A percentile compares a stretch with the other conserved stretches of the same genome.
Evolutionary conservation across 2,888 invertebrate genomes (phyloP).

Genomic region (Leucoma salicis): DNA sequence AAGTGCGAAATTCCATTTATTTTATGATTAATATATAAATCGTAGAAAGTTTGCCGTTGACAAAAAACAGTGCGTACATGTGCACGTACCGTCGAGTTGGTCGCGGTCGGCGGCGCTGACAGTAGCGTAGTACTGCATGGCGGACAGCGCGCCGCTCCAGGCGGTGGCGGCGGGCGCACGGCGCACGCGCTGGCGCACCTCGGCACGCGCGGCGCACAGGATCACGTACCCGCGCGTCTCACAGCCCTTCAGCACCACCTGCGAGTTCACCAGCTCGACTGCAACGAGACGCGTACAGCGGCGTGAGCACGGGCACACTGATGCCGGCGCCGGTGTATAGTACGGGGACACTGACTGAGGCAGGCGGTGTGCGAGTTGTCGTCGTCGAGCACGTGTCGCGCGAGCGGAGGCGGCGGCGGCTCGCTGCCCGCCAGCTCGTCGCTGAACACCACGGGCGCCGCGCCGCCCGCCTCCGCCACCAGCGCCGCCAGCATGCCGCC

Average conservation of each 20-base stretch:
- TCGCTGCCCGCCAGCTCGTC: constrained; percentile 90
- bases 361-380: constrained; percentile 97
- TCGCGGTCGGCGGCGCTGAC: constrained; percentile 88
- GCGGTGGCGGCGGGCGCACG: constrained; percentile 93
- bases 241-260: constrained; percentile 96
- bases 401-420: constrained; percentile 78
- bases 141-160: constrained; percentile 94
- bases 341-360: constrained; percentile 85
- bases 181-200: constrained; percentile 94
- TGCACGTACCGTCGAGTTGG: constrained; percentile 48
- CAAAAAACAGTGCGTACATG: no score
- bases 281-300: constrained; percentile 12
- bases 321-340: no score
- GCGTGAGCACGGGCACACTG: no score
- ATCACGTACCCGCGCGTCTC: constrained; percentile 99
- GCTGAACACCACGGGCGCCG: constrained; percentile 97
- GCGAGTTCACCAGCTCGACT: constrained; percentile 96
- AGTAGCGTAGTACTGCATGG: constrained; percentile 99
- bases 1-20: no score
- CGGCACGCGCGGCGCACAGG: constrained; percentile 97
- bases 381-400: constrained; percentile 90
- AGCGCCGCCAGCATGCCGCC: constrained; percentile 92
- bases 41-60: no score
- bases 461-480: constrained; percentile 94
- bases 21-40: no score